Conservation (phyloP, 2,113 vertebrate genomes). For the Cyphomyrus plagiostoma region DNA sequence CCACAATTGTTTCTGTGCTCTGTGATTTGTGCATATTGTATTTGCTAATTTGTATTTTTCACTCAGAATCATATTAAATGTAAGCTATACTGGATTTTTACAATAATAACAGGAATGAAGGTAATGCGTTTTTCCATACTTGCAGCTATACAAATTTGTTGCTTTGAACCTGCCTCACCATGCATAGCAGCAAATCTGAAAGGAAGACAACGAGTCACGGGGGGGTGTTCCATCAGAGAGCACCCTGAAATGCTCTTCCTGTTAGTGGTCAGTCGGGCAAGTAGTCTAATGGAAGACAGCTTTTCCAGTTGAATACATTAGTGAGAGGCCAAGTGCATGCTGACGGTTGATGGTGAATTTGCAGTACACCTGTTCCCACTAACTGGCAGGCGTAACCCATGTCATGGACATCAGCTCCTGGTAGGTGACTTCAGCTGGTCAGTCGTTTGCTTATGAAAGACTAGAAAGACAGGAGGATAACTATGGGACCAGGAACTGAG, state of each 20-base stretch:
- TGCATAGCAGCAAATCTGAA: conserved; percentile 29
- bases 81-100: neutral
- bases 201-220: conserved; percentile 48
- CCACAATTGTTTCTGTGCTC: neutral
- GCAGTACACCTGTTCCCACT: conserved; percentile 87
- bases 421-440: conserved; percentile 55
- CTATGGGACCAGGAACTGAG: conserved; percentile 53
- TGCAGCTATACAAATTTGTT: conserved; percentile 7
- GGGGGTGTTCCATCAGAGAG: conserved; percentile 39
- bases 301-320: conserved; percentile 75
- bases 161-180: conserved; percentile 21
- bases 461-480: conserved; percentile 62
- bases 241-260: conserved; percentile 52
- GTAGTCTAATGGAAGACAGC: conserved; percentile 60
- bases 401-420: conserved; percentile 62
- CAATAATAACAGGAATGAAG: conserved; percentile 28
- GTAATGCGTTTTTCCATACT: neutral
- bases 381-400: conserved; percentile 82
- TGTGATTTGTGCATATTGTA: neutral
- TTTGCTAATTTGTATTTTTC: neutral
- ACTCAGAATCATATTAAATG: neutral
- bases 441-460: conserved; percentile 58
- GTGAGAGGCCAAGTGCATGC: conserved; percentile 77
- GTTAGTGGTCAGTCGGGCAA: conserved; percentile 69
- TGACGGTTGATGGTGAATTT: conserved; percentile 80